Evolutionary conservation across 2,797 vertebrate genomes (phyloP).

Genomic region (Microctenopoma steveboyesi): DNA sequence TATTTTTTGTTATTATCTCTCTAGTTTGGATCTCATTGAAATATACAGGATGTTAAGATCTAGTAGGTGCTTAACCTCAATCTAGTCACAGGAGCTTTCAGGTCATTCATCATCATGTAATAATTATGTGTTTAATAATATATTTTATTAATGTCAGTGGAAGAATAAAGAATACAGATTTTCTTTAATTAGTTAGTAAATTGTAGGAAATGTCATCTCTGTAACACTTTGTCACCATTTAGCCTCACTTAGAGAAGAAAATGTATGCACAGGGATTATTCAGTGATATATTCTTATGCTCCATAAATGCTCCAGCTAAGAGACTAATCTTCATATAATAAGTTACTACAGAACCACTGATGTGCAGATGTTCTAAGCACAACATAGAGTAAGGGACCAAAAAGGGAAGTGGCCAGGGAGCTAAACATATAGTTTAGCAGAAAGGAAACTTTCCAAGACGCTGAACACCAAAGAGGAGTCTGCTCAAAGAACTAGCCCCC

Average conservation of each 20-base stretch:
- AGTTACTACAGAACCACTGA: neutral
- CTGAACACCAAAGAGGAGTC: neutral
- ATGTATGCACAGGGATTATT: neutral
- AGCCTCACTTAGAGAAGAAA: neutral
- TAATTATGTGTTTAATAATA: conserved; percentile 33
- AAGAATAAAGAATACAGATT: conserved; percentile 19
- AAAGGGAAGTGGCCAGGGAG: too few relatives aligned
- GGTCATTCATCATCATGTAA: conserved; percentile 25
- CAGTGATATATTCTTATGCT: neutral
- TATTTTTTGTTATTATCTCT: conserved; percentile 22
- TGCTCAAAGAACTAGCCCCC: conserved; percentile 8
- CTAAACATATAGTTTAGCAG: too few relatives aligned
- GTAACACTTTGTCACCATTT: neutral
- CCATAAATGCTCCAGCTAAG: neutral
- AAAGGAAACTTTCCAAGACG: neutral
- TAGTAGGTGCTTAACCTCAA: neutral
- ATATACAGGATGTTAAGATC: conserved; percentile 33
- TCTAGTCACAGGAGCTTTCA: conserved; percentile 19
- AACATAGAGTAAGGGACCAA: neutral
- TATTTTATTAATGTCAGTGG: conserved; percentile 36
- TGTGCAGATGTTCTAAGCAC: neutral
- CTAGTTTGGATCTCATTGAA: conserved; percentile 28
- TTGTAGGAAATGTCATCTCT: conserved; percentile 22
- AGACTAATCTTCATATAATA: neutral
- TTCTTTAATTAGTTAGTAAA: conserved; percentile 36